Evolutionary conservation across 2,797 vertebrate species (phyloP), one percentile per base, ranked within the genome.

Genomic region (Eurystomus glaucurus): DNA sequence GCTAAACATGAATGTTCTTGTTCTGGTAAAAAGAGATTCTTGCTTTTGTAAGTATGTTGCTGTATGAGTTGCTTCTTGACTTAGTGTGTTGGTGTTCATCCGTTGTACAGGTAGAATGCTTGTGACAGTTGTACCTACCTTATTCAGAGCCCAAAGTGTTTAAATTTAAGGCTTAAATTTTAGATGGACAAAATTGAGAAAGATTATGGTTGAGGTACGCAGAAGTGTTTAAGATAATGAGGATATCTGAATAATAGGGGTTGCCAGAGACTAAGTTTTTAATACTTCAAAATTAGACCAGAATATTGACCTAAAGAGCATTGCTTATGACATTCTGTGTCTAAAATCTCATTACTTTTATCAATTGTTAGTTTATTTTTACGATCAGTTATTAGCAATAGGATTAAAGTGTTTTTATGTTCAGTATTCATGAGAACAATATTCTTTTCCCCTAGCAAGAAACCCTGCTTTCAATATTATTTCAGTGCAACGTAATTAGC

Each of bases 401-500:
- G 16, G 10, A 3, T 83, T 60, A 19, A 64, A 80, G 8, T 69
- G 19, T 86, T 79, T 76, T 76, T 79, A 22, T 84, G 31, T 6
- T 81, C 9, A 7, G 3, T 75, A 29, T 64, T 95, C 6, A 11
- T 55, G 43, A 88, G 15, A 91, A 55, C 21, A 83, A 29, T 50
- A 57, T 28, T 31, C 11, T 91, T 78, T 70, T 87, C 46, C 33
- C 57, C 31, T 51, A 28, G 35, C 48, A 64, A 76, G 35, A 65
- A 78, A 52, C 5, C 2, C 8, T 75, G 10, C 11, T 94, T 94
- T 81, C 68, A 45, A 0, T 88, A 33, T 82, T 83, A 52, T 81
- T 95, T 88, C 50, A 57, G 26, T 88, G 79, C 52, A 75, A 31
- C 1, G 2, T 72, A 69, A 92, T 92, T 88, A 82, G 46, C 62